Conservation (phyloP, 2,888 invertebrate genomes). For the Pristionchus fissidentatus region DNA sequence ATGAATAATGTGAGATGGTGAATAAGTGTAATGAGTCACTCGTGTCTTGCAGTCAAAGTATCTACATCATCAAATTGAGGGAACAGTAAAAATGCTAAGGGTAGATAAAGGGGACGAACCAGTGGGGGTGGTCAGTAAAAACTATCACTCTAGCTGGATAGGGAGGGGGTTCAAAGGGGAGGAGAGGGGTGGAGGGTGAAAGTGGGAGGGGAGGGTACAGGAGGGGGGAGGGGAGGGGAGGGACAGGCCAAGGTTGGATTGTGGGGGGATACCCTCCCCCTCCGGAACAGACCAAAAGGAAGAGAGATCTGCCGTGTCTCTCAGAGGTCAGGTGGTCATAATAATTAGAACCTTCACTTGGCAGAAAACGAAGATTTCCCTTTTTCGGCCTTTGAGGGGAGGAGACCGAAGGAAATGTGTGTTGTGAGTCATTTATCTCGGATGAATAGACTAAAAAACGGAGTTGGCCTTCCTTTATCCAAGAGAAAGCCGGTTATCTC, state of each 20-base stretch:
- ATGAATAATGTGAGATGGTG: too few relatives aligned
- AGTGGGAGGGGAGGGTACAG: not conserved
- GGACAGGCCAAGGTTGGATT: not conserved
- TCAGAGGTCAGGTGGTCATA: not conserved
- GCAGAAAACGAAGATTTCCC: not conserved
- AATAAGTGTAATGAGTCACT: too few relatives aligned
- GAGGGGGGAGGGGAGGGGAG: not conserved
- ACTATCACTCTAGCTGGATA: constrained; percentile 20
- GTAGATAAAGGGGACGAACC: too few relatives aligned
- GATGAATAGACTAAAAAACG: not conserved
- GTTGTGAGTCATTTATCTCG: not conserved
- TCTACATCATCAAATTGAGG: too few relatives aligned
- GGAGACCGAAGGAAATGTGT: not conserved
- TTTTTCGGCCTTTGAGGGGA: not conserved
- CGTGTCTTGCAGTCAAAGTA: too few relatives aligned
- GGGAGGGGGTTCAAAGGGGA: not conserved
- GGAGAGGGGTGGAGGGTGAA: not conserved
- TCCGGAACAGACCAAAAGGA: constrained; percentile 21
- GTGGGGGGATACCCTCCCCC: not conserved
- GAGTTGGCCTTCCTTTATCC: not conserved
- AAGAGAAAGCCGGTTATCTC: constrained; percentile 12
- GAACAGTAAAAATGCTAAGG: too few relatives aligned
- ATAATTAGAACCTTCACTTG: not conserved
- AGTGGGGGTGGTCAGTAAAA: not conserved
- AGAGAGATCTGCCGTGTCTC: not conserved